Evolutionary conservation across 2,888 invertebrate species (phyloP).

Genomic region (Tortricodes alternella): DNA sequence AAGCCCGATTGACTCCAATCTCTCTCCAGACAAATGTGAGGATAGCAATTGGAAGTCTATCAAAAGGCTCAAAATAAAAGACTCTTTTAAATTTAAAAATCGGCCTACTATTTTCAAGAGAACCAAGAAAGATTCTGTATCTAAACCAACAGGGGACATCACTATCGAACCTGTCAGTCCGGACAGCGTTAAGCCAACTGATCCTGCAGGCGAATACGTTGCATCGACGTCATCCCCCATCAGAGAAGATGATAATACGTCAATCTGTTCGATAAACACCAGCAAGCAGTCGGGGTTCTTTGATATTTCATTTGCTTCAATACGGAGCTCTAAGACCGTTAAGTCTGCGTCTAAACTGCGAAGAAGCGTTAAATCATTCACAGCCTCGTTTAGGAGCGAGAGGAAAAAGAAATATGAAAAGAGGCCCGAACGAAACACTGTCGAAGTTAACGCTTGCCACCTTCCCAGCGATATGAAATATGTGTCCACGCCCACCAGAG

Average conservation of each 20-base stretch:
- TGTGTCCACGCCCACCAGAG: constrained; percentile 66
- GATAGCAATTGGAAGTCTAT: constrained; percentile 79
- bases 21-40: constrained; percentile 73
- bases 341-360: constrained; percentile 77
- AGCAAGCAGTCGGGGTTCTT: constrained; percentile 79
- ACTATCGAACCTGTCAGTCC: constrained; percentile 71
- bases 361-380: constrained; percentile 77
- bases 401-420: constrained; percentile 79
- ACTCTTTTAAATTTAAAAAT: constrained; percentile 79
- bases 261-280: constrained; percentile 73
- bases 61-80: constrained; percentile 77
- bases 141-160: constrained; percentile 69
- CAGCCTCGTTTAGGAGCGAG: constrained; percentile 79
- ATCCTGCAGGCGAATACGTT: constrained; percentile 70
- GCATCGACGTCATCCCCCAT: constrained; percentile 77
- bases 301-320: constrained; percentile 75
- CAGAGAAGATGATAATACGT: constrained; percentile 73
- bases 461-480: constrained; percentile 59
- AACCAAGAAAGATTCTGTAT: constrained; percentile 69
- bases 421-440: constrained; percentile 65
- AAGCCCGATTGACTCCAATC: constrained; percentile 62
- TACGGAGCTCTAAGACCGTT: constrained; percentile 69
- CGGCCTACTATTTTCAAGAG: constrained; percentile 76
- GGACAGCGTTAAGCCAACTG: constrained; percentile 69
- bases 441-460: constrained; percentile 68